Evolutionary conservation across 2,797 vertebrate genomes (phyloP), one percentile per base, ranked within the genome.

Genomic region (Myoxocephalus aenaeus): DNA sequence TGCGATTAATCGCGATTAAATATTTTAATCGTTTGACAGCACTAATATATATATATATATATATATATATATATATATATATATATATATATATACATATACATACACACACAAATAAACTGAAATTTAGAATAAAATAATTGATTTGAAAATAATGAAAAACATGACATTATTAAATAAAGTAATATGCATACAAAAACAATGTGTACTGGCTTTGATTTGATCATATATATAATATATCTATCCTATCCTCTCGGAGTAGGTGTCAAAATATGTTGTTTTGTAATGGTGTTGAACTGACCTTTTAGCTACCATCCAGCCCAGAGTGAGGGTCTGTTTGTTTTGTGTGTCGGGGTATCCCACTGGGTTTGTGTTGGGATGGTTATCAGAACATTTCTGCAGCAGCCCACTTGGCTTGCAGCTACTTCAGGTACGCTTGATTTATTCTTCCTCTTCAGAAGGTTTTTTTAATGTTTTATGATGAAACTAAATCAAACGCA

Each of bases 271-370:
- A 75, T 44, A 32, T 61, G 38, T 59, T 27, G n/a, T 56, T 79
- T 59, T 69, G 17, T 65, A 12, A 36, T 48, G 83, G 83, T 56
- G 84, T 81, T 90, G 85, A 84, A 90, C 70, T 72, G 72, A 61
- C 70, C 70, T 84, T 86, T 87, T 67, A 80, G 14, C 18, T 42
- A 12, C 42, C 73, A 29, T 48, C 53, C 76, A 58, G 75, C 70
- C 81, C 69, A 42, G 46, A 58, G 34, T 69, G 42, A 13, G 40
- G 40, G 57, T 84, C 18, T 56, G 70, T 81, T 51, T 85, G 72
- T 81, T 80, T 57, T 7, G 20, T 83, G 67, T 50, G 58, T 81
- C 34, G 0, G 42, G 20, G 9, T 51, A 2, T 75, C 72, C 50
- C 40, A 14, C 51, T 79, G 77, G 75, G 42, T 79, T 70, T 83